phyloP scores from a whole-genome alignment of 2,888 invertebrate genomes.

The Folsomia candida region DNA sequence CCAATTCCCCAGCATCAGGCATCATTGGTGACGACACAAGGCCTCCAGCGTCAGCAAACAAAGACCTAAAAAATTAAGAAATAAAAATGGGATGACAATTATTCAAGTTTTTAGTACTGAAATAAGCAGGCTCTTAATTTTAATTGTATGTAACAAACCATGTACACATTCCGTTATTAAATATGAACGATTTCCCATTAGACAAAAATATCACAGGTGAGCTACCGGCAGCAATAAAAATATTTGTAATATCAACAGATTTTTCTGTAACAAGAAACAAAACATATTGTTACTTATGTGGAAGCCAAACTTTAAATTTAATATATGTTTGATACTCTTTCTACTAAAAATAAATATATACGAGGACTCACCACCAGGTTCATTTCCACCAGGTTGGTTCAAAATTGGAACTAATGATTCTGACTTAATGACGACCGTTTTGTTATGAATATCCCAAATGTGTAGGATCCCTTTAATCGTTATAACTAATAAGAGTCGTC shows the following conservation, averaged over 20 bases:
- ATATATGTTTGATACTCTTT: background rate
- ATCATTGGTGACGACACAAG: constrained; percentile 35
- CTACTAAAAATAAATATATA: too few relatives aligned
- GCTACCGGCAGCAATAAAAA: constrained; percentile 58
- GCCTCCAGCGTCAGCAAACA: constrained; percentile 37
- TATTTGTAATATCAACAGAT: constrained; percentile 32
- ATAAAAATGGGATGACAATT: too few relatives aligned
- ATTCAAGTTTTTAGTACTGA: background rate
- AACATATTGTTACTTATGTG: too few relatives aligned
- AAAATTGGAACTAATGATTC: constrained; percentile 60
- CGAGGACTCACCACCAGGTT: constrained; percentile 27
- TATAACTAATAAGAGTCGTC: constrained; percentile 59
- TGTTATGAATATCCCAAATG: constrained; percentile 64
- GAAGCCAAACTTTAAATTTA: too few relatives aligned
- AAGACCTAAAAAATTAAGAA: constrained; percentile 16
- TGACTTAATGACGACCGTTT: constrained; percentile 61
- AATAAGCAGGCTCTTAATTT: background rate
- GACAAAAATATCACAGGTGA: constrained; percentile 79
- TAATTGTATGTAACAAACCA: constrained; percentile 58
- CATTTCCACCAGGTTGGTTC: constrained; percentile 35
- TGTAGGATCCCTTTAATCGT: constrained; percentile 60
- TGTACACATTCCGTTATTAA: constrained; percentile 70
- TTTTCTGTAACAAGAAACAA: constrained; percentile 20
- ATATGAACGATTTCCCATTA: constrained; percentile 81
- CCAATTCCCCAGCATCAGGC: constrained; percentile 19